Percentiles rank a stretch among this genome's conserved stretches.
phyloP scores from a whole-genome alignment of 2,797 vertebrate species.

The Artibeus jamaicensis region DNA sequence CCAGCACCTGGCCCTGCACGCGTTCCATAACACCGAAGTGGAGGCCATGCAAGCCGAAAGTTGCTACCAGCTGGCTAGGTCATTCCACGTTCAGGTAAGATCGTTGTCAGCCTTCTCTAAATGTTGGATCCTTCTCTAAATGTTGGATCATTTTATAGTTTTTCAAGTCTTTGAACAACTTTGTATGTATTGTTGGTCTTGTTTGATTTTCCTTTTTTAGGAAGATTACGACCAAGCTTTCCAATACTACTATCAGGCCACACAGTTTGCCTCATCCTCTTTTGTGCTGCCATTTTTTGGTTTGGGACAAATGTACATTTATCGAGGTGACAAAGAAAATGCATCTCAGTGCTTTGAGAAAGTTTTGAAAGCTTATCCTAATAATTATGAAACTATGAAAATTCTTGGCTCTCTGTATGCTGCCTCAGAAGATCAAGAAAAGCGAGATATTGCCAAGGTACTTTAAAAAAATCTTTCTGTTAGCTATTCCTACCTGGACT shows the following conservation, averaged over 20 bases:
- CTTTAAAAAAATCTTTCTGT: not conserved
- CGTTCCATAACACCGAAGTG: constrained; percentile 99
- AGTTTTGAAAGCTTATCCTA: constrained; percentile 98
- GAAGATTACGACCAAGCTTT: constrained; percentile 99
- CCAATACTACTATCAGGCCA: constrained; percentile 99
- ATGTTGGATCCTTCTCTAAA: constrained; percentile 19
- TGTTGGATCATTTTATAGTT: not conserved
- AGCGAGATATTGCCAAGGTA: constrained; percentile 98
- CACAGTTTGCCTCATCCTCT: constrained; percentile 97
- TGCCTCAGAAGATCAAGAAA: constrained; percentile 98
- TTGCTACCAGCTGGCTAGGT: constrained; percentile 97
- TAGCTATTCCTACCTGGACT: not conserved
- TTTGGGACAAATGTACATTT: constrained; percentile 99
- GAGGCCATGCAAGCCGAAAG: constrained; percentile 99
- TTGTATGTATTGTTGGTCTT: not conserved
- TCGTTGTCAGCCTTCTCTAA: not conserved
- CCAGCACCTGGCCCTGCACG: constrained; percentile 97
- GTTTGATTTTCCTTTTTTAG: constrained; percentile 79
- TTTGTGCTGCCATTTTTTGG: constrained; percentile 99
- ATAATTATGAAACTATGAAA: constrained; percentile 99
- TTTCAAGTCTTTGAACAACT: not conserved
- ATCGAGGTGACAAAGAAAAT: constrained; percentile 98
- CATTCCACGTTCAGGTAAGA: constrained; percentile 97
- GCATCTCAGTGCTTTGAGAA: constrained; percentile 99
- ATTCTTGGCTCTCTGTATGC: constrained; percentile 98